Evolutionary conservation across 2,113 vertebrate genomes (phyloP).

Genomic region (Amazona vittata): DNA sequence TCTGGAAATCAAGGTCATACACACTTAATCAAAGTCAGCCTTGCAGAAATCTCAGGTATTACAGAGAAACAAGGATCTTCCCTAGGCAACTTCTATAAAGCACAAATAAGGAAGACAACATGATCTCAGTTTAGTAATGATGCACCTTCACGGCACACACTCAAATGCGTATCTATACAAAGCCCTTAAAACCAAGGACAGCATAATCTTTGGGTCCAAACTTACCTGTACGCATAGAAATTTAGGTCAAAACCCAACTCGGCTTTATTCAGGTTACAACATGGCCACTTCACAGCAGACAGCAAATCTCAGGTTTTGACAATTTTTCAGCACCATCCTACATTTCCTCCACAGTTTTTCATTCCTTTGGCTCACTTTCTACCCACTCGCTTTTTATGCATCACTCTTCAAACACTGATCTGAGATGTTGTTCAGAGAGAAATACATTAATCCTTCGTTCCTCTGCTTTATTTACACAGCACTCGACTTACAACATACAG

Average conservation of each 20-base stretch:
- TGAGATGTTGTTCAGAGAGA: background rate
- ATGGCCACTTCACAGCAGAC: constrained; percentile 19
- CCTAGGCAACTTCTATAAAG: background rate
- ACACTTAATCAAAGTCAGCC: background rate
- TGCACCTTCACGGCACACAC: background rate
- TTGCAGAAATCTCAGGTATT: background rate
- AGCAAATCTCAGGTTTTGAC: constrained; percentile 35
- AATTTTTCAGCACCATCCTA: constrained; percentile 55
- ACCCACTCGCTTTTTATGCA: constrained; percentile 54
- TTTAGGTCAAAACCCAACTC: constrained; percentile 36
- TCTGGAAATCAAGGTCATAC: constrained; percentile 25
- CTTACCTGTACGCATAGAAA: background rate
- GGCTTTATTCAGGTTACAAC: constrained; percentile 40
- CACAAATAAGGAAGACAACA: background rate
- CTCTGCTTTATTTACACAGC: background rate
- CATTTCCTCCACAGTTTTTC: constrained; percentile 48
- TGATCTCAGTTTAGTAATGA: background rate
- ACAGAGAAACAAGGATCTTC: background rate
- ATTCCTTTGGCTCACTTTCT: constrained; percentile 54
- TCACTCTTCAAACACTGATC: background rate
- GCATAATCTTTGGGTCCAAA: background rate
- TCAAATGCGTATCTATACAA: background rate
- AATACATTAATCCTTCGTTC: background rate
- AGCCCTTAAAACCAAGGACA: background rate
- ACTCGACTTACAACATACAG: background rate